phyloP scores from a whole-genome alignment of 1,140 invertebrate genomes.

The Drosophila trapezifrons region DNA sequence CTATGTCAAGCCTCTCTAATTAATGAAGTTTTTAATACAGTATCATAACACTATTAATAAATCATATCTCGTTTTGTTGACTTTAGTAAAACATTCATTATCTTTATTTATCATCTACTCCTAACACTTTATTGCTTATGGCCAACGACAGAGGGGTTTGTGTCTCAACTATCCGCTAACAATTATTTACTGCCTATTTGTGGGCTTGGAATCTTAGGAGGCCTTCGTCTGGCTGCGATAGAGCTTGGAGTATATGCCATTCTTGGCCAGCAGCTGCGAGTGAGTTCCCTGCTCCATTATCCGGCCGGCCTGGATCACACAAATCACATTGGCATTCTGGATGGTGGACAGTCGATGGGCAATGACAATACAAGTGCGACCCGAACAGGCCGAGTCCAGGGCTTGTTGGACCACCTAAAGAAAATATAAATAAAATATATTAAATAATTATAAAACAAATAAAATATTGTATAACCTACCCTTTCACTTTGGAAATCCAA shows the following conservation, averaged over 20 bases:
- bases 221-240: constrained; percentile 84
- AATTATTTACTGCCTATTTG: constrained; percentile 10
- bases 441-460: background rate
- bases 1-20: too few species aligned
- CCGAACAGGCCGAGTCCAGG: constrained; percentile 86
- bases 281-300: constrained; percentile 94
- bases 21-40: too few species aligned
- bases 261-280: constrained; percentile 89
- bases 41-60: too few species aligned
- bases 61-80: background rate
- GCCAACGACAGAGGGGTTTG: constrained; percentile 14
- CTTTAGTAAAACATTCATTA: background rate
- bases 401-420: constrained; percentile 87
- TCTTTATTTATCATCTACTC: constrained; percentile 19
- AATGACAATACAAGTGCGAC: constrained; percentile 89
- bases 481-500: constrained; percentile 89
- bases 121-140: constrained; percentile 12
- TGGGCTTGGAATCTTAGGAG: constrained; percentile 37
- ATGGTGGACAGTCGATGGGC: constrained; percentile 90
- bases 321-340: constrained; percentile 89
- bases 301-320: constrained; percentile 90
- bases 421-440: background rate
- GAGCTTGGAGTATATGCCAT: constrained; percentile 92
- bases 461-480: constrained; percentile 51
- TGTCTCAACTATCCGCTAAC: constrained; percentile 9